phyloP scores from a whole-genome alignment of 2,113 vertebrate genomes.

The Aptenodytes forsteri region DNA sequence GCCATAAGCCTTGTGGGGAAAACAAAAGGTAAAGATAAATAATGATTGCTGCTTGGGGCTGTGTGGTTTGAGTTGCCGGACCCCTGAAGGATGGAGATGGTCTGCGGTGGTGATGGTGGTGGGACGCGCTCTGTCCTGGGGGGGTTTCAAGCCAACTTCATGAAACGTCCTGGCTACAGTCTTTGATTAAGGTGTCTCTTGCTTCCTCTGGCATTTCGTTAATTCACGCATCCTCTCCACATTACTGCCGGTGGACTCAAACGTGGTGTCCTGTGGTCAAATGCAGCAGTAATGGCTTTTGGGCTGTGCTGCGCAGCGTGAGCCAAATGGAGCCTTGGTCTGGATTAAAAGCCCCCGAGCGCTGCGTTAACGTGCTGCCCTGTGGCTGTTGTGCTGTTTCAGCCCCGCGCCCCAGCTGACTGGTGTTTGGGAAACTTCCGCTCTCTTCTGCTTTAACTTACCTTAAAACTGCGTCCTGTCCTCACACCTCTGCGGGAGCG shows the following conservation, averaged over 20 bases:
- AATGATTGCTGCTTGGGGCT: neutral
- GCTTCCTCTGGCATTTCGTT: too few species aligned
- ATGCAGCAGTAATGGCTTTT: neutral
- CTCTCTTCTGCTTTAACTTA: neutral
- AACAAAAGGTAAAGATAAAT: neutral
- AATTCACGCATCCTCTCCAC: neutral
- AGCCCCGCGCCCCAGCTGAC: rapidly evolving
- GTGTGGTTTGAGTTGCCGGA: too few species aligned
- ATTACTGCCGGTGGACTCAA: rapidly evolving
- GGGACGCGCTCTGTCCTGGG: neutral
- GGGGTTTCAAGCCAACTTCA: neutral
- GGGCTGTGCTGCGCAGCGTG: rapidly evolving
- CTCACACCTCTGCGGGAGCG: rapidly evolving
- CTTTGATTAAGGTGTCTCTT: neutral
- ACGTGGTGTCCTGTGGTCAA: too few species aligned
- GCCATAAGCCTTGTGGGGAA: neutral
- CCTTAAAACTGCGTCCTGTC: rapidly evolving
- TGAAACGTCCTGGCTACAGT: neutral
- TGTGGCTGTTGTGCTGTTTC: neutral
- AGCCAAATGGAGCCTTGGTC: neutral
- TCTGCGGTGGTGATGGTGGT: neutral
- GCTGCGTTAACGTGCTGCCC: rapidly evolving
- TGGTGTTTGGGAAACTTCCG: neutral
- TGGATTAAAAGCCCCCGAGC: neutral
- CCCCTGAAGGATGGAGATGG: neutral